Evolutionary conservation across 2,888 invertebrate species (phyloP), one percentile per base, ranked within the genome.

Genomic region (Drosophila dives): DNA sequence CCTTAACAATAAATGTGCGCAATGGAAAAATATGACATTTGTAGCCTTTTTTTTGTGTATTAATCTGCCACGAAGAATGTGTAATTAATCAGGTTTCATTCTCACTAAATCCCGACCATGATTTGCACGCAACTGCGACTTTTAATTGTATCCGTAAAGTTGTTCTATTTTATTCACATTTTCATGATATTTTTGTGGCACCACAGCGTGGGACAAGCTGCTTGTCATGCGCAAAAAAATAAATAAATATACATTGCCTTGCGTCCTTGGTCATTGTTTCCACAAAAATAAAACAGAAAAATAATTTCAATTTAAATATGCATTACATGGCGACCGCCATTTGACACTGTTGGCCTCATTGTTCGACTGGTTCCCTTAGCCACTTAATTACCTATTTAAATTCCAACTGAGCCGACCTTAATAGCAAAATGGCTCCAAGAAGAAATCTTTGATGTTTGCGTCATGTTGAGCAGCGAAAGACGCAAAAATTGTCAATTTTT

Each of bases 51-150:
- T 86, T 72, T 29, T 17, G 17, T 56, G 80, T 48, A 71, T 63
- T 80, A 86, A 82, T 60, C 80, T 56, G 60, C 59, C 64, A 55
- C 69, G 65, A 45, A 63, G 50, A 71, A 75, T 81, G 61, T 51
- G 71, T 77, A 89, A 85, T 85, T 85, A 90, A 85, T 85, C 90
- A 83, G 86, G 81, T 77, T 85, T 80, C 70, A 86, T 86, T 90
- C 89, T 80, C 83, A 86, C 84, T 84, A 90, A 90, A 86, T 86
- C 88, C 81, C 71, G 32, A 50, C 60, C 65, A 88, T 83, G 90
- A 83, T 88, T 86, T 73, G 84, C 90, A 90, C 90, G 84, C 86
- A 71, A 75, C 50, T 65, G 68, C 11, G 40, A 50, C 54, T 50
- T 55, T 23, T 50, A 8, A 32, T 49, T 64, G 49, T 34, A 29